Evolutionary conservation across 2,888 invertebrate species (phyloP).

Genomic region (Apodemia zela): DNA sequence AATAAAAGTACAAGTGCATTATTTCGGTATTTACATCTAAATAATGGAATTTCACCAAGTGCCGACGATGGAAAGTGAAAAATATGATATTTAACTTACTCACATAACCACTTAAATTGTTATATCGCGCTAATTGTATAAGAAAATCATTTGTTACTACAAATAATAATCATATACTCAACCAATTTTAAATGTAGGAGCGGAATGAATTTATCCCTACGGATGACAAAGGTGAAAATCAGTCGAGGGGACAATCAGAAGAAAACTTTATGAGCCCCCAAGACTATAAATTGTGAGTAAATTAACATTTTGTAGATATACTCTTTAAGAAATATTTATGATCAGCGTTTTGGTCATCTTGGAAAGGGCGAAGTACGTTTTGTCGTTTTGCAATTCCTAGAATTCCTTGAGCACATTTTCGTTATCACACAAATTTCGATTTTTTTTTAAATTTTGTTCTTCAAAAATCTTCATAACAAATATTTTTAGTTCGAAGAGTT

Average conservation of each 20-base stretch:
- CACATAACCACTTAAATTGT: background rate
- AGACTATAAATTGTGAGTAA: background rate
- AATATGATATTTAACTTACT: too few relatives aligned
- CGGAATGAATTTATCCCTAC: background rate
- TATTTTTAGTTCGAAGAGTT: too few relatives aligned
- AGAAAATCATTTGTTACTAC: background rate
- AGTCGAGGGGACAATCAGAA: slow-evolving; percentile 53
- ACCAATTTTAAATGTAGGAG: background rate
- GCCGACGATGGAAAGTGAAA: too few relatives aligned
- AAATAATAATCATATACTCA: background rate
- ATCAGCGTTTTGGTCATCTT: background rate
- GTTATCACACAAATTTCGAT: too few relatives aligned
- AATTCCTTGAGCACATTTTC: too few relatives aligned
- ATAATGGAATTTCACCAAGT: too few relatives aligned
- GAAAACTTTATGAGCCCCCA: slow-evolving; percentile 44
- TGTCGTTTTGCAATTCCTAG: too few relatives aligned
- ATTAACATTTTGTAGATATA: background rate
- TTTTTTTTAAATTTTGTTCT: too few relatives aligned
- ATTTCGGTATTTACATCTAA: too few relatives aligned
- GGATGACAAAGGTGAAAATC: slow-evolving; percentile 45
- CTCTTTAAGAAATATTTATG: background rate
- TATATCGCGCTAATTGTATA: background rate
- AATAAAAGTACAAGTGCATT: too few relatives aligned
- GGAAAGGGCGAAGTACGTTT: too few relatives aligned
- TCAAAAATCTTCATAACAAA: too few relatives aligned